A percentile compares a stretch with the other conserved stretches of the same genome.
phyloP scores from a whole-genome alignment of 1,140 invertebrate genomes.

The Lysiphlebus fabarum region DNA sequence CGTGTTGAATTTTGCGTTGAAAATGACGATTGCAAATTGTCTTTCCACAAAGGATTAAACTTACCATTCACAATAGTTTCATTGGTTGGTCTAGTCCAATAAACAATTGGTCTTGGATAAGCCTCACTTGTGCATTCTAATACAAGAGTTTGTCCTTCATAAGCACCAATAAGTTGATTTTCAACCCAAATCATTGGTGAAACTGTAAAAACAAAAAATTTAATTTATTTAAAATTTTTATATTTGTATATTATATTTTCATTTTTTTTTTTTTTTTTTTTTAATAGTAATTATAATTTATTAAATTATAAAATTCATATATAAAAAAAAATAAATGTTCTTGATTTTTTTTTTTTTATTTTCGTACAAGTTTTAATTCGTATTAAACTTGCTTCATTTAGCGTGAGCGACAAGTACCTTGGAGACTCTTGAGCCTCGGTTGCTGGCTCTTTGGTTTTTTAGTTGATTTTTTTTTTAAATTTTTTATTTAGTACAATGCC shows the following conservation, averaged over 20 bases:
- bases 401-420: too few species aligned
- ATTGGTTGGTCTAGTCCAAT: slow-evolving; percentile 56
- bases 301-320: too few species aligned
- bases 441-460: too few species aligned
- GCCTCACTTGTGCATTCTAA: slow-evolving; percentile 63
- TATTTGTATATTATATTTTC: neutral
- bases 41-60: slow-evolving; percentile 14
- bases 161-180: slow-evolving; percentile 60
- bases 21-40: slow-evolving; percentile 10
- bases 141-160: slow-evolving; percentile 54
- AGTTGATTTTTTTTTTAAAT: too few species aligned
- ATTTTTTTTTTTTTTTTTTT: too few species aligned
- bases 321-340: too few species aligned
- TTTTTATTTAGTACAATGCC: too few species aligned
- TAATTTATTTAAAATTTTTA: neutral
- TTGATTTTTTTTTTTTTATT: too few species aligned
- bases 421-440: too few species aligned
- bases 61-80: slow-evolving; percentile 49
- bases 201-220: slow-evolving; percentile 46
- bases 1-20: neutral
- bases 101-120: slow-evolving; percentile 59
- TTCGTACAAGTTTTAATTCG: too few species aligned
- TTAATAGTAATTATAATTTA: too few species aligned
- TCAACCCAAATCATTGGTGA: slow-evolving; percentile 58
- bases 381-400: too few species aligned